Evolutionary conservation across 2,113 vertebrate genomes (phyloP).

Genomic region (Meleagris gallopavo): DNA sequence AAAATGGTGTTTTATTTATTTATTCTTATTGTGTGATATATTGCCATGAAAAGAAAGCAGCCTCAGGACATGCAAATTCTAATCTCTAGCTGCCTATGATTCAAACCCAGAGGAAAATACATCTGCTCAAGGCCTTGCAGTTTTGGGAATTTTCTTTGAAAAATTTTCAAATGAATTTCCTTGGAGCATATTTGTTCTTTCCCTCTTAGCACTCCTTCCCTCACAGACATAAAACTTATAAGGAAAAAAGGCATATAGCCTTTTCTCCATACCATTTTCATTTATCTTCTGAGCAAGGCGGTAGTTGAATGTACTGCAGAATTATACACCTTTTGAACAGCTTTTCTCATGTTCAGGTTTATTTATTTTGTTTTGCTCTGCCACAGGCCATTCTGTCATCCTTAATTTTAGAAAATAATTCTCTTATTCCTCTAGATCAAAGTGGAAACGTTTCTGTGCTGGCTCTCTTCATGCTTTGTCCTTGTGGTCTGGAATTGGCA

Average conservation of each 20-base stretch:
- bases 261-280: not conserved
- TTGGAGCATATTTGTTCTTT: not conserved
- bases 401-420: conserved; percentile 31
- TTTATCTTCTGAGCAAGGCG: not conserved
- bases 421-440: conserved; percentile 19
- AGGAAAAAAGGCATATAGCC: not conserved
- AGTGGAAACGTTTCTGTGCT: not conserved
- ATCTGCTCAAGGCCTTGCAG: not conserved
- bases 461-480: not conserved
- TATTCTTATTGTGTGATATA: not conserved
- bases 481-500: not conserved
- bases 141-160: conserved; percentile 20
- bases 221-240: not conserved
- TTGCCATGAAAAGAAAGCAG: not conserved
- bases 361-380: conserved; percentile 43
- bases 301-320: not conserved
- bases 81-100: not conserved
- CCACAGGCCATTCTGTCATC: conserved; percentile 1
- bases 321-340: not conserved
- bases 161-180: not conserved
- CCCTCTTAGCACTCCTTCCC: fast-evolving
- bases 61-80: not conserved
- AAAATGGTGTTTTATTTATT: not conserved
- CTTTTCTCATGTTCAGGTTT: not conserved
- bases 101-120: conserved; percentile 2